Evolutionary conservation across 2,888 invertebrate genomes (phyloP).

Genomic region (Archips crataeganus): DNA sequence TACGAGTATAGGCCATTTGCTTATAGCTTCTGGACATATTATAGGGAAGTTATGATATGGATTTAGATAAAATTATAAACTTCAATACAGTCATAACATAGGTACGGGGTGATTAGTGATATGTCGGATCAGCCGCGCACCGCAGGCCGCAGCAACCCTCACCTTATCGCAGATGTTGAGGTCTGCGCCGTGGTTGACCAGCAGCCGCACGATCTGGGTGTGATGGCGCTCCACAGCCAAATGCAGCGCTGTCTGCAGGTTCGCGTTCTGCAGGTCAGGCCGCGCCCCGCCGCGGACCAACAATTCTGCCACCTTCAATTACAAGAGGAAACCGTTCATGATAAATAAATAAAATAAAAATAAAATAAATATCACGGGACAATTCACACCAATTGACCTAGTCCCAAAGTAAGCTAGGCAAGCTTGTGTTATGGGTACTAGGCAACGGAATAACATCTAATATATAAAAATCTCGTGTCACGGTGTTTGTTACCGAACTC

Average conservation of each 20-base stretch:
- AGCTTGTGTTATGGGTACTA: too few relatives aligned
- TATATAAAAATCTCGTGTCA: too few relatives aligned
- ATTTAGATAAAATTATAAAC: neutral
- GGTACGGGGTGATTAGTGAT: neutral
- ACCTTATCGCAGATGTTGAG: conserved; percentile 98
- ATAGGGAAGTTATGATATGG: too few relatives aligned
- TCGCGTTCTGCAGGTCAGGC: conserved; percentile 98
- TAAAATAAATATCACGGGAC: too few relatives aligned
- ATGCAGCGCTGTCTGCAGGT: conserved; percentile 96
- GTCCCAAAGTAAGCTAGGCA: too few relatives aligned
- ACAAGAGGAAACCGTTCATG: neutral
- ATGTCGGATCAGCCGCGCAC: neutral
- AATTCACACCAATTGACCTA: too few relatives aligned
- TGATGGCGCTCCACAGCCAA: conserved; percentile 98
- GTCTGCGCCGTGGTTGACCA: conserved; percentile 97
- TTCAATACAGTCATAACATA: neutral
- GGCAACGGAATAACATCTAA: too few relatives aligned
- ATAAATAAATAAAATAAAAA: too few relatives aligned
- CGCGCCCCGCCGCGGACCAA: conserved; percentile 96
- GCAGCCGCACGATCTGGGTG: conserved; percentile 97
- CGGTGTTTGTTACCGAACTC: too few relatives aligned
- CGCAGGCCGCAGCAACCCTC: conserved; percentile 55
- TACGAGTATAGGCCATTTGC: too few relatives aligned
- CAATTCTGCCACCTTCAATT: conserved; percentile 91
- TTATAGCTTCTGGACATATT: too few relatives aligned